phyloP scores from a whole-genome alignment of 2,888 invertebrate species.

The Gastracanthus pulcherrimus region DNA sequence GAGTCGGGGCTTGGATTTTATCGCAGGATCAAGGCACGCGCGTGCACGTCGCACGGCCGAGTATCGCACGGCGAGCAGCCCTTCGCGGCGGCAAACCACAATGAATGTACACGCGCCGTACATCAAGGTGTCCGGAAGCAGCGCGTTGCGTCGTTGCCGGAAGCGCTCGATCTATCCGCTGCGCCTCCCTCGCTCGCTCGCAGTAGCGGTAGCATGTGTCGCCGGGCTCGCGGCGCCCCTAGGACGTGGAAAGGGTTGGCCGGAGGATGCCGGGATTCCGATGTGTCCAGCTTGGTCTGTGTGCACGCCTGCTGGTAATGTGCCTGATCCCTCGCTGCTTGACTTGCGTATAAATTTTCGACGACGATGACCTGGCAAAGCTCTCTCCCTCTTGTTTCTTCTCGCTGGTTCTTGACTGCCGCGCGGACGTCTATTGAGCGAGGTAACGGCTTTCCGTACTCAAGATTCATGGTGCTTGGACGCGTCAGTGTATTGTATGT shows the following conservation, averaged over 20 bases:
- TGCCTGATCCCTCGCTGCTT: conserved; percentile 21
- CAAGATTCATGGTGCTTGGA: too few species aligned
- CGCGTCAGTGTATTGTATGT: too few species aligned
- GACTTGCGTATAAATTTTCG: conserved; percentile 27
- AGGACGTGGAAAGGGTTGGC: neutral
- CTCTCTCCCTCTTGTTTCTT: neutral
- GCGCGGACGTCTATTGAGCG: neutral
- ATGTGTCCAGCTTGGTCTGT: neutral
- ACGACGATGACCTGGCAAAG: neutral
- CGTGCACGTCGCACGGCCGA: neutral
- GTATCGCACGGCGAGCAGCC: neutral
- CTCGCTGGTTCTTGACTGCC: neutral
- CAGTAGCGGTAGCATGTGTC: neutral
- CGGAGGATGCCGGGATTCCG: conserved; percentile 4
- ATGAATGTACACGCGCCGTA: conserved; percentile 62
- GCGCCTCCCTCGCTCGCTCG: neutral
- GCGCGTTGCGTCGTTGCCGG: conserved; percentile 35
- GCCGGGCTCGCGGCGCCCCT: neutral
- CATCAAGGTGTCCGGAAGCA: conserved; percentile 69
- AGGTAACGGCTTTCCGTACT: too few species aligned
- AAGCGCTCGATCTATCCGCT: conserved; percentile 47
- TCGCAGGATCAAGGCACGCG: too few species aligned
- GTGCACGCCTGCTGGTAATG: neutral
- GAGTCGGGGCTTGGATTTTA: too few species aligned
- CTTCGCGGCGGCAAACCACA: neutral